Base-by-base conservation (phyloP, 2,888 invertebrate species). In the Nudaria mundana region DNA sequence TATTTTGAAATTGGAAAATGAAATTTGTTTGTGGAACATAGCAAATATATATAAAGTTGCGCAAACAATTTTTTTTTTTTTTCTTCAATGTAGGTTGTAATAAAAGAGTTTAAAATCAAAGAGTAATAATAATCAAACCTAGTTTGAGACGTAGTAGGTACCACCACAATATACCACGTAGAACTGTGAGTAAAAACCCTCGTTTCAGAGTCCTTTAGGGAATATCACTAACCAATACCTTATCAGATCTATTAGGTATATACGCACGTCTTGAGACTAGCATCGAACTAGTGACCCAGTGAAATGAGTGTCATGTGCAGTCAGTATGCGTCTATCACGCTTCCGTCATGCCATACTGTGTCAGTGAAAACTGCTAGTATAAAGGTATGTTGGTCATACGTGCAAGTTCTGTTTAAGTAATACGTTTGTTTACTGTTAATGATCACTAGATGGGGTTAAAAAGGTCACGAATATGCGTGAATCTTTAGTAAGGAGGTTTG, bases 211-310 rank as follows among this genome's bases (percentile, higher is more conserved):
- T n/a, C n/a, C n/a, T n/a, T n/a, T n/a, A n/a, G n/a, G n/a, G n/a
- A n/a, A n/a, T n/a, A n/a, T n/a, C n/a, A n/a, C n/a, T n/a, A n/a
- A n/a, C n/a, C n/a, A n/a, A n/a, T n/a, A n/a, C n/a, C n/a, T n/a
- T n/a, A n/a, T n/a, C n/a, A n/a, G n/a, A n/a, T n/a, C n/a, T n/a
- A n/a, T n/a, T n/a, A n/a, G n/a, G n/a, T n/a, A n/a, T 29, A 28
- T 39, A 15, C 15, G 29, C 44, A 51, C 43, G 51, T 25, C 16
- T 8, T 24, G 23, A 43, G 39, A 37, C 29, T 29, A 22, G 7
- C 43, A 56, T 48, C 41, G 40, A 47, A 28, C 44, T n/a, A 35
- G n/a, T 51, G 56, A 48, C 59, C 56, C n/a, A 57, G 4, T 41
- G 14, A 24, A 28, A 26, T 10, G 12, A 38, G 20, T 35, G 43